Conservation (phyloP, 2,888 invertebrate species). For the Drosophila koepferae region DNA sequence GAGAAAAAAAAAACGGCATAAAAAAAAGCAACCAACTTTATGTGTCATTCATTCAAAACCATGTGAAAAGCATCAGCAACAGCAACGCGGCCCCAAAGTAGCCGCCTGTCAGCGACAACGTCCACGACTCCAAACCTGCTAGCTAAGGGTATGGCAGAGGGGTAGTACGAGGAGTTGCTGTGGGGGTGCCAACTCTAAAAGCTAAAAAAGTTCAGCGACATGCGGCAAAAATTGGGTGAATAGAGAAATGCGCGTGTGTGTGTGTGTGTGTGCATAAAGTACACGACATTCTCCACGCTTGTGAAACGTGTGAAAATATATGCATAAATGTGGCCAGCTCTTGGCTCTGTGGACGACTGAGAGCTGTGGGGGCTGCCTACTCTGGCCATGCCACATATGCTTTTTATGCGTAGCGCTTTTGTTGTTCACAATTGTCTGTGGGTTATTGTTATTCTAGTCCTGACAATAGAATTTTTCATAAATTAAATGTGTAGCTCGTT, state of each 20-base stretch:
- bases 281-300: constrained; percentile 34
- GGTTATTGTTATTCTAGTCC: constrained; percentile 73
- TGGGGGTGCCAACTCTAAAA: constrained; percentile 39
- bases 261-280: constrained; percentile 19
- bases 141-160: neutral
- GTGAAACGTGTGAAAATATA: constrained; percentile 57
- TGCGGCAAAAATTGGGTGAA: constrained; percentile 70
- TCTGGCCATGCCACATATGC: constrained; percentile 46
- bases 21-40: constrained; percentile 63
- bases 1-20: neutral
- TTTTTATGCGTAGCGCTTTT: constrained; percentile 55
- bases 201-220: constrained; percentile 73
- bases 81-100: constrained; percentile 66
- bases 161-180: neutral
- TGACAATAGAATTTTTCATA: constrained; percentile 78
- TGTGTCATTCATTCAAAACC: constrained; percentile 78
- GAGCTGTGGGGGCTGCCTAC: constrained; percentile 2
- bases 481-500: constrained; percentile 66
- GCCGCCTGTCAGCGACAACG: constrained; percentile 64
- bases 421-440: constrained; percentile 51
- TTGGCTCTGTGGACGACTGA: neutral
- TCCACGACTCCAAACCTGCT: constrained; percentile 20
- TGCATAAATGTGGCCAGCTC: constrained; percentile 43
- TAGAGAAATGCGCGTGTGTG: constrained; percentile 29
- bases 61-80: constrained; percentile 76